phyloP scores from a whole-genome alignment of 2,797 vertebrate genomes.

The Crypturellus tataupa region DNA sequence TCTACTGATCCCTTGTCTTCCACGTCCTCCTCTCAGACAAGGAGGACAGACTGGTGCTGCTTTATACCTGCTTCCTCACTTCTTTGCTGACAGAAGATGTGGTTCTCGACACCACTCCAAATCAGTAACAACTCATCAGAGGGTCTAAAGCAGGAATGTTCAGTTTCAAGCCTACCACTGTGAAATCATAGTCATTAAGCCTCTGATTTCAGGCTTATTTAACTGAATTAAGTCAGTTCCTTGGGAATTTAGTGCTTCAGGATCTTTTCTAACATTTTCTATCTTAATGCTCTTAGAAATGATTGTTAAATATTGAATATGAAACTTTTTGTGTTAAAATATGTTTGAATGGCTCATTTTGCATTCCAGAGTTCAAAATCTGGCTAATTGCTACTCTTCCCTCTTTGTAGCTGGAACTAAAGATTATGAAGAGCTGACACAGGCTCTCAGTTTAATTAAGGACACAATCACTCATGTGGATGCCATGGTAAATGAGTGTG shows the following conservation, averaged over 20 bases:
- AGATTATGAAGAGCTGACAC: slow-evolving; percentile 88
- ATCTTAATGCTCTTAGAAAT: not conserved
- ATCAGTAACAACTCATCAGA: not conserved
- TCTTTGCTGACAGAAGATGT: not conserved
- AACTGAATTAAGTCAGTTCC: not conserved
- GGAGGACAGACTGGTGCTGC: not conserved
- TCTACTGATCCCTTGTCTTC: not conserved
- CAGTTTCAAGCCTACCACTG: not conserved
- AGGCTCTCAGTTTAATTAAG: slow-evolving; percentile 89
- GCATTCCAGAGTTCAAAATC: not conserved
- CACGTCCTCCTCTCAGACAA: not conserved
- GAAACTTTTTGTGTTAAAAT: not conserved
- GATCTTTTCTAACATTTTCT: not conserved
- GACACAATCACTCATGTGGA: slow-evolving; percentile 90
- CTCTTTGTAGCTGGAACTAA: slow-evolving; percentile 83
- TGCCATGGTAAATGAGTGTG: slow-evolving; percentile 86
- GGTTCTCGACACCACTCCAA: not conserved
- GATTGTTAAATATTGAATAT: not conserved
- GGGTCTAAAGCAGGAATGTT: not conserved
- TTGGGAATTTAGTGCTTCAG: not conserved
- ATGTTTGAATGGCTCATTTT: not conserved
- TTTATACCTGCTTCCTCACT: not conserved
- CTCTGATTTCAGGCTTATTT: not conserved
- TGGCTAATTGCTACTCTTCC: not conserved
- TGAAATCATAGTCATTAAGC: not conserved